Evolutionary conservation across 2,113 vertebrate species (phyloP), one percentile per base, ranked within the genome.

Genomic region (Thymallus thymallus): DNA sequence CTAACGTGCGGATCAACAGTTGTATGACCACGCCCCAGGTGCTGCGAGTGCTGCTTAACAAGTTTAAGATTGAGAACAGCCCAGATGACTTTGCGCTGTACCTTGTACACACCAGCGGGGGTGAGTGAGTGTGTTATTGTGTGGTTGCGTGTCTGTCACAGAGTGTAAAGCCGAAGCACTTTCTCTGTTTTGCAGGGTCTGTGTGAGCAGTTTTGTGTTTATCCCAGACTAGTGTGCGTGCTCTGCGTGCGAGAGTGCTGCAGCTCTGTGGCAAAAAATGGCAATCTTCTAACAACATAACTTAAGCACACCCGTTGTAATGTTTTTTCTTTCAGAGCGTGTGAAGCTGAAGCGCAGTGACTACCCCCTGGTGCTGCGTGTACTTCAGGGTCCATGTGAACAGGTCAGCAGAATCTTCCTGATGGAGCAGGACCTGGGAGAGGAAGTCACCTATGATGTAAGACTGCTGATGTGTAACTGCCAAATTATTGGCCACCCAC

Each of bases 21-120:
- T 95, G 95, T 60, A 99, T 99, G 97, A 97, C 92, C 0, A 97
- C 96, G 0, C 91, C 96, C 0, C 96, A 99, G 88, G 96, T 98
- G 58, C 93, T 99, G 6, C 94, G 95, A 67, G 92, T 98, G 79
- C 93, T 99, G 58, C 95, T 99, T 79, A 98, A 98, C 84, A 99
- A 99, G 41, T 98, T 99, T 46, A 98, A 98, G 93, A 98, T 99
- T 0, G 97, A 98, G 82, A 99, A 98, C 90, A 95, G 94, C 0
- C 92, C 97, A 0, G 95, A 97, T 4, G 96, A 98, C 81, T 99
- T 98, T 71, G 94, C 95, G 0, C 88, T 98, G 6, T 98, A 97
- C 71, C 93, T 98, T 1, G 94, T 98, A 61, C 96, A 98, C 76
- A 91, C 96, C 12, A 98, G 97, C 0, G 97, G 96, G 89, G 97